Evolutionary conservation across 2,113 vertebrate species (phyloP), one percentile per base, ranked within the genome.

Genomic region (Alaudala cheleensis): DNA sequence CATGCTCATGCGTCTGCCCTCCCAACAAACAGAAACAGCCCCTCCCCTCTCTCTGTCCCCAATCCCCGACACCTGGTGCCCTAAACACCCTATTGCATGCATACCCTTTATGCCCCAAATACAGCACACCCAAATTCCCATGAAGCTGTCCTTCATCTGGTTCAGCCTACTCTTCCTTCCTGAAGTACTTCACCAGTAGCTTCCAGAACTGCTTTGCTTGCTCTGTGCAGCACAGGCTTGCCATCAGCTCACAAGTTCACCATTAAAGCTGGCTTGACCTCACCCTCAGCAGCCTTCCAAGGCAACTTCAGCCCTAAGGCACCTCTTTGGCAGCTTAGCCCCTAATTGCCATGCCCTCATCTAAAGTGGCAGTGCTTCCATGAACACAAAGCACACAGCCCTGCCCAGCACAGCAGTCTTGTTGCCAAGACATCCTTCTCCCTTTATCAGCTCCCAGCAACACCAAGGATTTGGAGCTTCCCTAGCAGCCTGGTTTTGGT

Each of bases 321-420:
- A 34, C 2, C 51, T 21, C 39, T 56, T 8, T 25, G 17, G 44
- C 66, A 82, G 29, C 34, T 44, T 18, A 54, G 70, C 19, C 31
- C 29, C 33, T 13, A 22, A 34, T 1, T 60, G 60, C 66, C 25
- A 44, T 49, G 40, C 5, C 50, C 10, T 33, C 26, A 47, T 11
- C 17, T 47, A 64, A 31, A 0, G 1, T 0, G 3, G 25, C 37
- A 12, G 24, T 0, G 2, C 37, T 74, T 16, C 47, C n/a, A 9
- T 0, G 3, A 56, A 62, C 29, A 42, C 15, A 28, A 58, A 84
- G 17, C 22, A 26, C 1, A 29, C 7, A 40, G 44, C 12, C 25
- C n/a, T 44, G 34, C 26, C 57, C 31, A 12, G 14, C 3, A 4
- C 2, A 1, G 9, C 1, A 0, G 4, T 15, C 37, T 13, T 20